Conservation (phyloP, 2,888 invertebrate genomes). For the Lepidochrysops patricia region DNA sequence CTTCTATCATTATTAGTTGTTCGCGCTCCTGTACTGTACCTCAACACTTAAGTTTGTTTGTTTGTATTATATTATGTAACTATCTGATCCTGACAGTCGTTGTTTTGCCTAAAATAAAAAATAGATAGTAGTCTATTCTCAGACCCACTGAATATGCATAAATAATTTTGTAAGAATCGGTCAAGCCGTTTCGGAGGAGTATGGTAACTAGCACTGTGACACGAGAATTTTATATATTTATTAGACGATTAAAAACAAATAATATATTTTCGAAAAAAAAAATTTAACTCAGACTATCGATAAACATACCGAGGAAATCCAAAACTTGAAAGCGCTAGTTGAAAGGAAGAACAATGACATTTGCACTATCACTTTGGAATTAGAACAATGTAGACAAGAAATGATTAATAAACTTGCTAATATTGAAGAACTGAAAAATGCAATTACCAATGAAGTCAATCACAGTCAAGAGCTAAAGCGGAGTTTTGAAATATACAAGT, state of each 20-base stretch:
- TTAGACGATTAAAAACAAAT: background rate
- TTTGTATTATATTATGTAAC: too few species aligned
- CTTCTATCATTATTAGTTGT: too few species aligned
- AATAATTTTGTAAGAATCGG: too few species aligned
- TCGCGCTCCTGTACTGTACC: too few species aligned
- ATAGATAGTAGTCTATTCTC: too few species aligned
- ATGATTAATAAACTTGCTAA: conserved; percentile 15
- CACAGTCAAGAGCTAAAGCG: conserved; percentile 20
- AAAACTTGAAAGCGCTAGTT: conserved; percentile 25
- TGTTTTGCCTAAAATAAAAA: too few species aligned
- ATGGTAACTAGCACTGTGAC: too few species aligned
- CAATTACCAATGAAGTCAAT: conserved; percentile 18
- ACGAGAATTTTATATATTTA: too few species aligned
- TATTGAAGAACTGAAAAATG: conserved; percentile 23
- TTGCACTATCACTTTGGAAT: conserved; percentile 16
- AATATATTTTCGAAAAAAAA: background rate
- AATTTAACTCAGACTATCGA: conserved; percentile 26
- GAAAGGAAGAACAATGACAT: conserved; percentile 25
- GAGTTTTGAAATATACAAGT: background rate
- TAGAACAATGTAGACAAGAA: conserved; percentile 22
- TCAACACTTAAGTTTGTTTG: too few species aligned
- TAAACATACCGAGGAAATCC: conserved; percentile 22
- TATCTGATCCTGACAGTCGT: too few species aligned
- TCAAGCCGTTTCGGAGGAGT: too few species aligned
- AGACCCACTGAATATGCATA: too few species aligned